Evolutionary conservation across 2,888 invertebrate genomes (phyloP).

Genomic region (Andrena minutula): DNA sequence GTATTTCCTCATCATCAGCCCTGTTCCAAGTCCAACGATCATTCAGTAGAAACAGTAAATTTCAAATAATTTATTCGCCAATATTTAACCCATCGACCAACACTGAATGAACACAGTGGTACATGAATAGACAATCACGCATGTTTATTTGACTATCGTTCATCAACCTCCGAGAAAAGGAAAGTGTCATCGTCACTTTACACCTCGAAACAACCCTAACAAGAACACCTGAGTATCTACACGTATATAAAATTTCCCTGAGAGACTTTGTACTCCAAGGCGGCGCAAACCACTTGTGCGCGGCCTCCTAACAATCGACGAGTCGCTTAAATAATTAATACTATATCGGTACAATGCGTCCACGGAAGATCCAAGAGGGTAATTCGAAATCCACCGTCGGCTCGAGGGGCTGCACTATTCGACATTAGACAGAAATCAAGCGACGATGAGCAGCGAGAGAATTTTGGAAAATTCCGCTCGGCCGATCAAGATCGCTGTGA

Average conservation of each 20-base stretch:
- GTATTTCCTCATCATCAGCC: neutral
- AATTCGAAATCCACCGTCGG: neutral
- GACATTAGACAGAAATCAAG: conserved; percentile 15
- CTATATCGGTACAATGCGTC: conserved; percentile 41
- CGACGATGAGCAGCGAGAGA: no score
- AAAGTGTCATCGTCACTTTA: conserved; percentile 12
- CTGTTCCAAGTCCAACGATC: neutral
- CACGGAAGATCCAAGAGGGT: conserved; percentile 12
- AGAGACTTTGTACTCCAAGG: conserved; percentile 67
- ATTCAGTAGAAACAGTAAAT: conserved; percentile 12
- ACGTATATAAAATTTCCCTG: conserved; percentile 62
- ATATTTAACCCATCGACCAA: conserved; percentile 26
- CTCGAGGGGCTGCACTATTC: conserved; percentile 2
- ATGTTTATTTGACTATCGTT: conserved; percentile 63
- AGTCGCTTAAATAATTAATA: conserved; percentile 45
- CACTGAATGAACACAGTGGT: conserved; percentile 31
- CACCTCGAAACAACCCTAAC: conserved; percentile 20
- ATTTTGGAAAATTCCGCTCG: no score
- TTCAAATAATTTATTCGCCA: conserved; percentile 30
- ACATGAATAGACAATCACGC: conserved; percentile 61
- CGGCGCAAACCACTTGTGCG: conserved; percentile 18
- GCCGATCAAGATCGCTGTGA: no score
- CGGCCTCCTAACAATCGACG: conserved; percentile 19
- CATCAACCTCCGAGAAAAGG: conserved; percentile 21
- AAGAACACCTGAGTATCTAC: conserved; percentile 30